Percentiles rank a stretch among this genome's conserved stretches.
phyloP scores from a whole-genome alignment of 2,797 vertebrate species.

The Potorous gilbertii region DNA sequence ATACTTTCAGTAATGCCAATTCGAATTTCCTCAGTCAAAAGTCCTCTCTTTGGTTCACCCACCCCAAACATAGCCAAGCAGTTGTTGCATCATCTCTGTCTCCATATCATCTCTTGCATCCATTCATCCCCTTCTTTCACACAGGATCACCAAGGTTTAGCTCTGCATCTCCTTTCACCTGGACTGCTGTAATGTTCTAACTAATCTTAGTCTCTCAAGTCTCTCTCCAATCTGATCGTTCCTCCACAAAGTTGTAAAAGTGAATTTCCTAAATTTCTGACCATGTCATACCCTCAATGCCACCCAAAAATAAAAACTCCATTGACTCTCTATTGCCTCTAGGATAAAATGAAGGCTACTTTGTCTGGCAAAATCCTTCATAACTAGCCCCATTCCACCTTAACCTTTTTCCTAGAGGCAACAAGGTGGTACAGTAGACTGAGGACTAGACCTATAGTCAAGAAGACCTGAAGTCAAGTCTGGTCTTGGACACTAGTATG shows the following conservation, averaged over 20 bases:
- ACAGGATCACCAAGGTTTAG: neutral
- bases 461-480: neutral
- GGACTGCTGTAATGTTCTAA: neutral
- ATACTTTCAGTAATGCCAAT: neutral
- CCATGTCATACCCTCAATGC: neutral
- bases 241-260: neutral
- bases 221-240: neutral
- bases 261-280: neutral
- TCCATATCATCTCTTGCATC: neutral
- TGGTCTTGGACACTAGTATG: neutral
- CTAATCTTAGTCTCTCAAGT: neutral
- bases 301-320: too few relatives aligned
- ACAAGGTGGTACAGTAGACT: neutral
- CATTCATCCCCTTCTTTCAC: neutral
- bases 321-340: neutral
- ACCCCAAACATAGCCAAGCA: neutral
- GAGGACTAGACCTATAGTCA: neutral
- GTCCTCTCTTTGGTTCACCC: neutral
- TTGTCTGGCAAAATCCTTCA: neutral
- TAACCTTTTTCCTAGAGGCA: neutral
- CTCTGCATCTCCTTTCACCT: neutral
- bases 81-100: neutral
- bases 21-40: neutral
- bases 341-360: neutral
- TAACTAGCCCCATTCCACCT: neutral